Evolutionary conservation across 2,797 vertebrate genomes (phyloP).

Genomic region (Philypnodon macrostomus): DNA sequence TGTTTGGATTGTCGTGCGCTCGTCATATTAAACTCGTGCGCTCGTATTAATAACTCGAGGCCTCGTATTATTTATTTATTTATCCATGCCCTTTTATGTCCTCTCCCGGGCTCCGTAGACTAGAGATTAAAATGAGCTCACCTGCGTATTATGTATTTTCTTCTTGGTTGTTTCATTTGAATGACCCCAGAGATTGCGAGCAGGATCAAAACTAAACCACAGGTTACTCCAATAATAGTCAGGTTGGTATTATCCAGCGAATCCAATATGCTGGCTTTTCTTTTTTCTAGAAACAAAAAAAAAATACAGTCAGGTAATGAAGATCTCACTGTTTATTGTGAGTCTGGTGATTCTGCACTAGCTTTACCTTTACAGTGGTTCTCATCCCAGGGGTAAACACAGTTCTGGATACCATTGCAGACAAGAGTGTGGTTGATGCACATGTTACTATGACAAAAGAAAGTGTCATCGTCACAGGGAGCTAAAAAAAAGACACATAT

Average conservation of each 20-base stretch:
- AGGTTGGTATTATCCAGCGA: conserved; percentile 91
- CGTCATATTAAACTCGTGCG: too few species aligned
- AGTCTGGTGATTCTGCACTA: background rate
- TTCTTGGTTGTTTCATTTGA: conserved; percentile 95
- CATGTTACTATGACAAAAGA: conserved; percentile 99
- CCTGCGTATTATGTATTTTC: conserved; percentile 81
- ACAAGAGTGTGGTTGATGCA: conserved; percentile 95
- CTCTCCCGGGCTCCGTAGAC: too few species aligned
- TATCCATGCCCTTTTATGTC: too few species aligned
- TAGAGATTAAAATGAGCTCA: conserved; percentile 20
- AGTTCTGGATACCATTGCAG: conserved; percentile 98
- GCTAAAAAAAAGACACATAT: conserved; percentile 69
- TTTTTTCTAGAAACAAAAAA: conserved; percentile 79
- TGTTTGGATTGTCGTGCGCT: too few species aligned
- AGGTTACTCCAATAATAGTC: conserved; percentile 91
- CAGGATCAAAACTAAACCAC: conserved; percentile 89
- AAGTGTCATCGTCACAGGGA: conserved; percentile 88
- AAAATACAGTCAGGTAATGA: too few species aligned
- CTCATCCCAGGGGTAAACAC: conserved; percentile 99
- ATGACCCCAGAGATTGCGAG: conserved; percentile 90
- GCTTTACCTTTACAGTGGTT: conserved; percentile 94
- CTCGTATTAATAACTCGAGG: too few species aligned
- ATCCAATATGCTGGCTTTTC: conserved; percentile 89
- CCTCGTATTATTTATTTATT: too few species aligned
- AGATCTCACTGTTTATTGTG: background rate